A percentile compares a stretch with the other conserved stretches of the same genome.
Conservation (phyloP, 2,113 vertebrate species). For the Pachycephala philippinensis region DNA sequence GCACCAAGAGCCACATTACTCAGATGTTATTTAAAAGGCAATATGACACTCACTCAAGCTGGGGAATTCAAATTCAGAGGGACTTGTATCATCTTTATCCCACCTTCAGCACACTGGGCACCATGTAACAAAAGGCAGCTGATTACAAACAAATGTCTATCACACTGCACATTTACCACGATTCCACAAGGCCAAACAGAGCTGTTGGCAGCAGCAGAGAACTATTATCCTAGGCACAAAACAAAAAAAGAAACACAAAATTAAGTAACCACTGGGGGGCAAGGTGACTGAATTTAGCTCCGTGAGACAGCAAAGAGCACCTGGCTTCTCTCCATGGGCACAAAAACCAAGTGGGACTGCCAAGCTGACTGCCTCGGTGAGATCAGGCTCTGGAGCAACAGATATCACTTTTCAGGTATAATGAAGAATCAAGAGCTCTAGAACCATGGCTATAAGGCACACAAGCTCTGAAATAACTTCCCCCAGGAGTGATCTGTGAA, state of each 20-base stretch:
- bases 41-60: not conserved
- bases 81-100: not conserved
- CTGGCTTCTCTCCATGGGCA: not conserved
- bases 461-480: not conserved
- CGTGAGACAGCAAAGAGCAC: not conserved
- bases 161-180: not conserved
- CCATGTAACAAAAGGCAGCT: not conserved
- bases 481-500: not conserved
- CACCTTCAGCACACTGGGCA: not conserved
- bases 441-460: not conserved
- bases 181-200: not conserved
- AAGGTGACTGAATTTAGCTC: not conserved
- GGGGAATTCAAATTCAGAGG: not conserved
- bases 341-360: not conserved
- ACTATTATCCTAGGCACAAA: not conserved
- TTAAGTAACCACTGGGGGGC: not conserved
- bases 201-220: not conserved
- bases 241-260: not conserved
- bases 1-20: not conserved
- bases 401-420: not conserved
- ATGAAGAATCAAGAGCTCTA: not conserved
- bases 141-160: not conserved
- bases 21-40: not conserved
- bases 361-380: not conserved
- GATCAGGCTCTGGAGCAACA: not conserved